These are phyloP conservation scores for Caenorhabditis japonica DNA, from an alignment of 2,888 invertebrate species.

Conservation along the genomic window DNA sequence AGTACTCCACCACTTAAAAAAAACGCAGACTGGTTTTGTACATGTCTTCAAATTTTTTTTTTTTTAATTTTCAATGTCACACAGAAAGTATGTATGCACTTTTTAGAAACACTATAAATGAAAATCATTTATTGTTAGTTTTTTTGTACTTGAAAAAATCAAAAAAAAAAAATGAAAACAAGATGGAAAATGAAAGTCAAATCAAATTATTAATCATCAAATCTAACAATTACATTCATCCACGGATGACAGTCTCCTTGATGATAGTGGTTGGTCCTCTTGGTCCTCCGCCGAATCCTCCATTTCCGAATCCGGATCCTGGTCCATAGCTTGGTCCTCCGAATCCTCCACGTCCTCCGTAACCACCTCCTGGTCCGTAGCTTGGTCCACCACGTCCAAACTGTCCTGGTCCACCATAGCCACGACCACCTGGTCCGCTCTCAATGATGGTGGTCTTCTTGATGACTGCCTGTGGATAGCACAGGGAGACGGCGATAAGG, in stretches of 20 bases:
- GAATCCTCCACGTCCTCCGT: constrained; percentile 34
- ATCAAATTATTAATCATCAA: constrained; percentile 9
- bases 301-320: constrained; percentile 1
- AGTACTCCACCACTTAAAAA: too few species aligned
- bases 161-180: neutral
- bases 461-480: constrained; percentile 32
- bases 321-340: constrained; percentile 26
- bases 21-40: too few species aligned
- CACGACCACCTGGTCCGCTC: constrained; percentile 24
- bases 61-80: too few species aligned
- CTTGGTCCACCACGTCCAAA: constrained; percentile 43
- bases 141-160: neutral
- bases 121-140: constrained; percentile 11
- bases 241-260: constrained; percentile 55
- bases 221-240: constrained; percentile 25
- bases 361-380: constrained; percentile 39
- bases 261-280: constrained; percentile 49
- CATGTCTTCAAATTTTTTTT: too few species aligned
- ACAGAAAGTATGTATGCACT: too few species aligned
- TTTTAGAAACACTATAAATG: too few species aligned
- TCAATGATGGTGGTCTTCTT: constrained; percentile 46
- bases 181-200: too few species aligned
- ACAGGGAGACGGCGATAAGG: constrained; percentile 18
- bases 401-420: constrained; percentile 38
- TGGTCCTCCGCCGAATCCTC: constrained; percentile 31